Evolutionary conservation across 2,797 vertebrate species (phyloP), one percentile per base, ranked within the genome.

Genomic region (Neomorphus geoffroyi): DNA sequence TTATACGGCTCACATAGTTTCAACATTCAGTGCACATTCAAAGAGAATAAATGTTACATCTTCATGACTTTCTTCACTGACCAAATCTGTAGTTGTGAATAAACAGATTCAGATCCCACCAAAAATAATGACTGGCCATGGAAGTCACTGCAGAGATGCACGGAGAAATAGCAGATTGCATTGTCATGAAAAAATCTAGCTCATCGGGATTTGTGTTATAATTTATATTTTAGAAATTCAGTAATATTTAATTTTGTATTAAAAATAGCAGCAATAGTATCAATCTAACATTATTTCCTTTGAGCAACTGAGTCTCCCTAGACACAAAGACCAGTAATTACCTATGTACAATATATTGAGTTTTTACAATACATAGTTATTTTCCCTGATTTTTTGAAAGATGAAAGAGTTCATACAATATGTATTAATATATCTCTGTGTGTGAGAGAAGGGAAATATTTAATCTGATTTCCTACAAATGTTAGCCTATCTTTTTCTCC

Each of bases 221-320:
- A 50, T 83, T 87, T 87, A 14, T 82, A 50, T 74, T 82, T 80
- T 82, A 89, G n/a, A n/a, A n/a, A 89, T 93, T 92, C 64, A 56
- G 46, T 62, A 60, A 33, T 75, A 75, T 56, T 65, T 93, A 3
- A 45, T 61, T 86, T 75, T 39, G 95, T 81, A 43, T 87, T 82
- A 82, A 86, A 92, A 75, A 65, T 56, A 67, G 15, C 43, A 88
- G 11, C 27, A 79, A n/a, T 54, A 88, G 39, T 79, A 83, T 69
- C 80, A 80, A 89, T 78, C 45, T 43, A 60, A 24, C 60, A 21
- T 73, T 81, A 88, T 70, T 48, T 86, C 53, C 54, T 86, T 58
- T 58, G 61, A 96, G 65, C 53, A 93, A 92, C 94, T 85, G 30
- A 6, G 18, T 92, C 10, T 91, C 87, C 73, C 56, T 67, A 69